These are phyloP conservation scores for Periplaneta americana DNA, from an alignment of 1,140 invertebrate genomes.

Conservation along the genomic window DNA sequence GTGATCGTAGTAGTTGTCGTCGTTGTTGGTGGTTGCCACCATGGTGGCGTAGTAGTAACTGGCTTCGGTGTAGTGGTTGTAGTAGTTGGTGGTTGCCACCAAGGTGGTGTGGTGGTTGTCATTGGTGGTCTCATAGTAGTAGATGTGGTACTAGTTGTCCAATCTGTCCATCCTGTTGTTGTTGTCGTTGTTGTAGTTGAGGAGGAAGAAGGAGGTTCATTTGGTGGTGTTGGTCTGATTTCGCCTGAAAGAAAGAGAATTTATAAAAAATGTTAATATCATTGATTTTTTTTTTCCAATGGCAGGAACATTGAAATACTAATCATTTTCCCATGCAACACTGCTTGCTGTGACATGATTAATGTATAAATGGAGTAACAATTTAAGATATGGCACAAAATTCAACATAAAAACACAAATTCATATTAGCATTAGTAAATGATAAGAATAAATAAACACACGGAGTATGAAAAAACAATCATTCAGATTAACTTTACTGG, in stretches of 20 bases:
- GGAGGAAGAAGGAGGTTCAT: conserved; percentile 14
- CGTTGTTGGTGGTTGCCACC: conserved; percentile 4
- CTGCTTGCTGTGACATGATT: no score
- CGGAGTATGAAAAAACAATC: no score
- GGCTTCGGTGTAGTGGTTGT: conserved; percentile 26
- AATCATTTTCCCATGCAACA: no score
- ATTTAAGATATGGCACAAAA: no score
- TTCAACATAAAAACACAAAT: no score
- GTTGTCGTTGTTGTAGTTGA: conserved; percentile 15
- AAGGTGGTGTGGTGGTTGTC: conserved; percentile 21
- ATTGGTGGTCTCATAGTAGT: conserved; percentile 21
- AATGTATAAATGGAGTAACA: no score
- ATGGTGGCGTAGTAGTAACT: conserved; percentile 22
- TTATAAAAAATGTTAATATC: no score
- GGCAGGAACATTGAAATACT: no score
- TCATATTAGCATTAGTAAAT: no score
- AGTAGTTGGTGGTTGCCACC: conserved; percentile 20
- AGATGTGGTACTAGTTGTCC: conserved; percentile 25
- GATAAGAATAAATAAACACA: no score
- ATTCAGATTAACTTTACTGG: no score
- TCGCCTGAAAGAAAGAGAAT: conserved; percentile 23
- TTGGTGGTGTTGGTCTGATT: conserved; percentile 34
- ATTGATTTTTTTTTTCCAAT: no score
- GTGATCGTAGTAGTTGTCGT: conserved; percentile 24
- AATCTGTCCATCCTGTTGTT: conserved; percentile 21